Evolutionary conservation across 1,140 invertebrate species (phyloP), one percentile per base, ranked within the genome.

Genomic region (Orchestia grillus): DNA sequence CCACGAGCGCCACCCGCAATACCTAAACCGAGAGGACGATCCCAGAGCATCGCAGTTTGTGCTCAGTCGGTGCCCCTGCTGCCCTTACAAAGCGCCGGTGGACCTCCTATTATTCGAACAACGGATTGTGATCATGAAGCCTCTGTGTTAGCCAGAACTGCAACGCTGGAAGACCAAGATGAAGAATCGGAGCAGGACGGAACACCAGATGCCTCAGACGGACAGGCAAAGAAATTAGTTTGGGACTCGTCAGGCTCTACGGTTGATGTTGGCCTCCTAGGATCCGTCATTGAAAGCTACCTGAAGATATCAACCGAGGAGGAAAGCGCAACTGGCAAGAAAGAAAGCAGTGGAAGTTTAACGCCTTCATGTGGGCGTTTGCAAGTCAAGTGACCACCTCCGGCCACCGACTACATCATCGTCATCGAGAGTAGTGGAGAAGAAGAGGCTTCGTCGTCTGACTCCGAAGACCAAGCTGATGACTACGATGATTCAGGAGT

Each of bases 301-400:
- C 91, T 97, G 42, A 97, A 97, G 95, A 96, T 96, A 4, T 90
- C 95, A 47, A 95, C 95, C 0, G 87, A 90, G 41, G 95, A 96
- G 23, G 96, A 96, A 28, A 95, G 95, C 8, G 40, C 91, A 19
- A 87, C 41, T 40, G 77, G 44, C 11, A 96, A 96, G 36, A 96
- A 97, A 47, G 96, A 92, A 19, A 95, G 90, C 47, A 87, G 90
- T 40, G 95, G 95, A 23, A 90, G 95, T 41, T 91, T 96, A 42
- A 90, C 96, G 6, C 96, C 96, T 11, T 40, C 96, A n/a, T 95
- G 96, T 40, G 95, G 95, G 40, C 95, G 96, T 19, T 44, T 97
- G 53, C 96, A 97, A 94, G 96, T 97, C 57, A 97, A 97, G 95
- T 97, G 96, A 97, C 96, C 88, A 90, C 53, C 87, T 96, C 45